These are phyloP conservation scores for Cassiopea xamachana DNA, from an alignment of 30 jellyfish, hydroid and myxozoan genomes.

Conservation along the genomic window DNA sequence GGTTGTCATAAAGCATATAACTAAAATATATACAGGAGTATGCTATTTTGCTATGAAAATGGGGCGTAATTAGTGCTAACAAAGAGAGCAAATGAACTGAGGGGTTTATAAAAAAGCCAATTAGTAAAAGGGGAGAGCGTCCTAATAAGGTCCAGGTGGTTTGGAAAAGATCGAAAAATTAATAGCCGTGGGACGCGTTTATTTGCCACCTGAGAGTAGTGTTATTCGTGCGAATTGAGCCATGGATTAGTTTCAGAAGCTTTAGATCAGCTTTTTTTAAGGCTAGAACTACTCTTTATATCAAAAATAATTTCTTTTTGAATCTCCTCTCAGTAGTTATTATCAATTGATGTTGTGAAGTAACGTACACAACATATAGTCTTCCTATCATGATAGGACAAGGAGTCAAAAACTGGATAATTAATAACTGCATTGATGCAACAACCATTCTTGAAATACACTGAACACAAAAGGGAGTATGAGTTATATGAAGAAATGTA, in stretches of 20 bases:
- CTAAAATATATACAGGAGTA: no score
- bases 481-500: not conserved
- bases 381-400: not conserved
- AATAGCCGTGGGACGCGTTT: no score
- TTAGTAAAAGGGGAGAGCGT: no score
- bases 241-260: not conserved
- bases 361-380: not conserved
- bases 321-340: not conserved
- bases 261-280: not conserved
- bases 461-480: not conserved
- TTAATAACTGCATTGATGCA: not conserved
- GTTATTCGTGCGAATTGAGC: not conserved
- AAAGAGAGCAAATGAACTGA: no score
- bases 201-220: no score
- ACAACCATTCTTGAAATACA: not conserved
- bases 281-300: not conserved
- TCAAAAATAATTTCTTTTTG: not conserved
- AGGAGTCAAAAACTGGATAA: not conserved
- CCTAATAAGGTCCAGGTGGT: no score
- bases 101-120: no score
- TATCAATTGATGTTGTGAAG: no score
- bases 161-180: no score
- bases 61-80: no score
- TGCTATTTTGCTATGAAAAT: no score
- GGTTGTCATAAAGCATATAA: no score